Conservation (phyloP, 1,140 invertebrate genomes). For the Octopus bimaculoides region DNA sequence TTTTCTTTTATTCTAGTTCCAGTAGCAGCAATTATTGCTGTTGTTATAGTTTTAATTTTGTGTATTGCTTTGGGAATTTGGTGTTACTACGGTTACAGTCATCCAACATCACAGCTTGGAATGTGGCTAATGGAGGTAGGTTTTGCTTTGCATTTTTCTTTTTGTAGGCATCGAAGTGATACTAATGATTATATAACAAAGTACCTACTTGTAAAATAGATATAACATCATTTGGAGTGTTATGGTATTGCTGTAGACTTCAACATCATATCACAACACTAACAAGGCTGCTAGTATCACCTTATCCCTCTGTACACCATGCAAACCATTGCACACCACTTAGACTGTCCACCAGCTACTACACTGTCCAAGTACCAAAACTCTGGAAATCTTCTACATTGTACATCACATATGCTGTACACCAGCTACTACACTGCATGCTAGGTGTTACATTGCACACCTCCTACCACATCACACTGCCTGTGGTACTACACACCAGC, state of each 20-base stretch:
- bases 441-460: too few relatives aligned
- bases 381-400: too few relatives aligned
- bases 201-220: not conserved
- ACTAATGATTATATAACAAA: too few relatives aligned
- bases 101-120: slow-evolving; percentile 91
- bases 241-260: not conserved
- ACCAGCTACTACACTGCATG: too few relatives aligned
- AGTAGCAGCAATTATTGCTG: slow-evolving; percentile 35
- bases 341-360: too few relatives aligned
- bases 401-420: too few relatives aligned
- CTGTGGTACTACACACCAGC: too few relatives aligned
- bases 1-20: slow-evolving; percentile 20
- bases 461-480: too few relatives aligned
- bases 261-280: not conserved
- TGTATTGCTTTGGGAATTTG: slow-evolving; percentile 67
- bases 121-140: slow-evolving; percentile 93
- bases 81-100: slow-evolving; percentile 90
- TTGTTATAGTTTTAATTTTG: slow-evolving; percentile 70
- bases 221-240: not conserved
- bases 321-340: too few relatives aligned
- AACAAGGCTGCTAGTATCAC: too few relatives aligned
- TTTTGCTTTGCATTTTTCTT: slow-evolving; percentile 11
- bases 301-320: too few relatives aligned
- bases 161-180: not conserved
- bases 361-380: too few relatives aligned